A percentile compares a stretch with the other conserved stretches of the same genome.
These are phyloP conservation scores for Ranitomeya variabilis DNA, from an alignment of 2,113 vertebrate species.

Conservation along the genomic window DNA sequence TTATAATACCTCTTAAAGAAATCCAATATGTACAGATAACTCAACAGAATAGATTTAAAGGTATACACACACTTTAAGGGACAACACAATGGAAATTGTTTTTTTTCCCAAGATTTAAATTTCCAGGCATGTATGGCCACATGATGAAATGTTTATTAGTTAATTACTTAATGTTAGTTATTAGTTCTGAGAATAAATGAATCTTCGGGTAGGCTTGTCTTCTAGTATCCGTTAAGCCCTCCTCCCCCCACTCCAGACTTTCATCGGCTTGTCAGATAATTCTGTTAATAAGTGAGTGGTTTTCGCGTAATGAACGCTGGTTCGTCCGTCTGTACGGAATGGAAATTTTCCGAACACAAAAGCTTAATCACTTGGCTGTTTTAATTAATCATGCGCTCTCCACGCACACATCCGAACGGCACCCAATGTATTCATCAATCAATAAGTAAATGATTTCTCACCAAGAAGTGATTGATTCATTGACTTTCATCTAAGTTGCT, in stretches of 20 bases:
- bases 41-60: no score
- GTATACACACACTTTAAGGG: background rate
- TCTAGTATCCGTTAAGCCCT: background rate
- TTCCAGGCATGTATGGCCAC: background rate
- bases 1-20: no score
- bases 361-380: constrained; percentile 27
- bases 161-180: constrained; percentile 4
- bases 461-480: constrained; percentile 28
- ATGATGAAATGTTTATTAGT: background rate
- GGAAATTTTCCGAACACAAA: constrained; percentile 22
- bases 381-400: constrained; percentile 26
- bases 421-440: background rate
- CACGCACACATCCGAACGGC: background rate
- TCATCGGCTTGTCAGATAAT: background rate
- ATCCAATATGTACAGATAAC: no score
- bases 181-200: background rate
- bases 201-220: background rate
- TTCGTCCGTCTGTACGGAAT: background rate
- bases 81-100: background rate
- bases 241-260: background rate
- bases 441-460: constrained; percentile 19
- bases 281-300: constrained; percentile 3
- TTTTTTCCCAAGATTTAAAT: background rate
- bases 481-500: constrained; percentile 22
- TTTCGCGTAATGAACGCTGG: constrained; percentile 9